Conservation (phyloP, 2,113 vertebrate genomes). For the Pholis gunnellus region DNA sequence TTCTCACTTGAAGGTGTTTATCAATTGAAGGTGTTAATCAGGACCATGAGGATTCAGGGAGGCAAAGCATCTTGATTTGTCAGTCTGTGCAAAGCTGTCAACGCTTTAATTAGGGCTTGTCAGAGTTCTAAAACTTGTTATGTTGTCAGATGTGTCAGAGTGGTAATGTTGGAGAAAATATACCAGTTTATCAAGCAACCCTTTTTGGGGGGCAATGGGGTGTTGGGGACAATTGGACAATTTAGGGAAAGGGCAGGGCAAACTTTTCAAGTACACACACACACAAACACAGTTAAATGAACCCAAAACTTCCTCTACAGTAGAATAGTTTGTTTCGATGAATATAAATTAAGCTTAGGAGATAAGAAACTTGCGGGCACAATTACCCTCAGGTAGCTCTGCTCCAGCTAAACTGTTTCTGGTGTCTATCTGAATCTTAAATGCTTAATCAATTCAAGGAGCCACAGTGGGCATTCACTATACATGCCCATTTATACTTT, state of each 20-base stretch:
- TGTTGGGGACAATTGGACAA: background rate
- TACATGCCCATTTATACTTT: constrained; percentile 38
- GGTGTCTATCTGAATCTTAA: constrained; percentile 28
- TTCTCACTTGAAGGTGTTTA: constrained; percentile 2
- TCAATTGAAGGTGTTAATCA: constrained; percentile 7
- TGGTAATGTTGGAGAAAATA: background rate
- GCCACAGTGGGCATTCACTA: constrained; percentile 19
- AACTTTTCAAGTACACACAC: background rate
- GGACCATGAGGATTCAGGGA: background rate
- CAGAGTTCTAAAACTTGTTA: background rate
- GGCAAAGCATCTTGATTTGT: constrained; percentile 4
- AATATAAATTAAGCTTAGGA: background rate
- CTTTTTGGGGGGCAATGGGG: background rate
- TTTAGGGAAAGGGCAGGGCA: background rate
- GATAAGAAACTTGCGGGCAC: constrained; percentile 17
- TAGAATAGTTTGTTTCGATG: constrained; percentile 1
- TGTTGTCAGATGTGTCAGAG: background rate
- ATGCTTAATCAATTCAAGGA: constrained; percentile 33
- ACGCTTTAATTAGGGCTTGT: constrained; percentile 2
- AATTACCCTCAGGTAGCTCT: constrained; percentile 11
- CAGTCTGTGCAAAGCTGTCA: constrained; percentile 13
- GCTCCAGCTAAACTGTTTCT: constrained; percentile 23
- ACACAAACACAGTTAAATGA: background rate
- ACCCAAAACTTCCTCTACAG: background rate
- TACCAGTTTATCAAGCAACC: background rate